phyloP scores from a whole-genome alignment of 2,888 invertebrate species.

The Busseola fusca region DNA sequence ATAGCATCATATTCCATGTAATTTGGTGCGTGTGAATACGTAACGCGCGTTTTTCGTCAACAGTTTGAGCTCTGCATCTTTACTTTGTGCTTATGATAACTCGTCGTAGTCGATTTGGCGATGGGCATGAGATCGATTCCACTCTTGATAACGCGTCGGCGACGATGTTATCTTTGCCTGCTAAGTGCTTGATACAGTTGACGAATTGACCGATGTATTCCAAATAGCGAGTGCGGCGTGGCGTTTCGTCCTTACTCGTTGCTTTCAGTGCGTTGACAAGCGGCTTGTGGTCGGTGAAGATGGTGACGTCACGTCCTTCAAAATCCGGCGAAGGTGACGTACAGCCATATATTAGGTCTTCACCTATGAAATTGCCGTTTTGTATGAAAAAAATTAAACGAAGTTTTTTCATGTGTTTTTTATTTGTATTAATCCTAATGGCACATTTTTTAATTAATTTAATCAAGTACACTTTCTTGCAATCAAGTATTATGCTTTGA shows the following conservation, averaged over 20 bases:
- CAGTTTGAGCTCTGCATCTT: no score
- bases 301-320: not conserved
- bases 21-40: no score
- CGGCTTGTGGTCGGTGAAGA: not conserved
- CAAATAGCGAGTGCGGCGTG: not conserved
- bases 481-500: no score
- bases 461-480: no score
- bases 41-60: no score
- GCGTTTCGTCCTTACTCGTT: not conserved
- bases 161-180: not conserved
- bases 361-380: no score
- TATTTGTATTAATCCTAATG: no score
- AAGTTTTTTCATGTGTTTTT: no score
- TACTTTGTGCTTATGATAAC: not conserved
- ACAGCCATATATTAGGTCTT: conserved; percentile 4
- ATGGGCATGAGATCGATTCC: not conserved
- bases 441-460: no score
- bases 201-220: not conserved
- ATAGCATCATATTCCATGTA: no score
- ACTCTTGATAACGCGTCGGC: not conserved
- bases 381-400: no score
- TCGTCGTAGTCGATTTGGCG: not conserved
- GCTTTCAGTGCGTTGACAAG: no score
- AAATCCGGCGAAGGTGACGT: not conserved
- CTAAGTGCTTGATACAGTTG: not conserved